Evolutionary conservation across 2,888 invertebrate species (phyloP).

Genomic region (Oscheius sp.): DNA sequence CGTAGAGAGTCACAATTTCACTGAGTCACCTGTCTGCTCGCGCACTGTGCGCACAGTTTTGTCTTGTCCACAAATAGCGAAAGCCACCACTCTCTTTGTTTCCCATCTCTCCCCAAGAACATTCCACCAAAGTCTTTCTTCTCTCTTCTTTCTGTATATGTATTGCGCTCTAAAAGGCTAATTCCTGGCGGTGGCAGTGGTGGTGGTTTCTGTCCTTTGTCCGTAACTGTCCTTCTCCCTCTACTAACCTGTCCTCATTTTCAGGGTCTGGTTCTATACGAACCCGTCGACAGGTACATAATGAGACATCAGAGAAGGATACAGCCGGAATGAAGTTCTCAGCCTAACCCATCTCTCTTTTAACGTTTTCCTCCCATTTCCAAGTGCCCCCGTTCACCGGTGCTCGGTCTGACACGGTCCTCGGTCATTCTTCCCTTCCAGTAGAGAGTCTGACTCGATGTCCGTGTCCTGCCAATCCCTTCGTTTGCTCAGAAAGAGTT

Average conservation of each 20-base stretch:
- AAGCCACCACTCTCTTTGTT: constrained; percentile 1
- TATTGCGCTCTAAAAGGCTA: too few species aligned
- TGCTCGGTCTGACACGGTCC: constrained; percentile 1
- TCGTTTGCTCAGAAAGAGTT: constrained; percentile 34
- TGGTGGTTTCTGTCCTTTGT: neutral
- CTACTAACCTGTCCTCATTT: constrained; percentile 39
- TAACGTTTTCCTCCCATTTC: neutral
- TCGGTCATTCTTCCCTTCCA: neutral
- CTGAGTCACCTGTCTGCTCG: constrained; percentile 4
- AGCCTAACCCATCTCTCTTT: constrained; percentile 36
- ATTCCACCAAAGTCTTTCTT: neutral
- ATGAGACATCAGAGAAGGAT: constrained; percentile 67
- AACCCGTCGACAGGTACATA: constrained; percentile 70
- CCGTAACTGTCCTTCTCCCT: constrained; percentile 6
- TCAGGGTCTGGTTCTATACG: constrained; percentile 70
- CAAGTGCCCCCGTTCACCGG: constrained; percentile 34
- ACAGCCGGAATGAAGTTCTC: constrained; percentile 64
- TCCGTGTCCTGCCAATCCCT: neutral
- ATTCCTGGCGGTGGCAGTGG: constrained; percentile 7
- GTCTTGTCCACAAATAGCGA: constrained; percentile 11
- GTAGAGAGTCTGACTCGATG: too few species aligned
- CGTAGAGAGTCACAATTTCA: constrained; percentile 41
- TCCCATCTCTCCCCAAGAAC: neutral
- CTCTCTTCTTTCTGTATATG: too few species aligned
- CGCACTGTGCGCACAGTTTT: neutral